Conservation (phyloP, 35 echinoderm and acorn worm genomes). For the Ophiothrix spiculata region DNA sequence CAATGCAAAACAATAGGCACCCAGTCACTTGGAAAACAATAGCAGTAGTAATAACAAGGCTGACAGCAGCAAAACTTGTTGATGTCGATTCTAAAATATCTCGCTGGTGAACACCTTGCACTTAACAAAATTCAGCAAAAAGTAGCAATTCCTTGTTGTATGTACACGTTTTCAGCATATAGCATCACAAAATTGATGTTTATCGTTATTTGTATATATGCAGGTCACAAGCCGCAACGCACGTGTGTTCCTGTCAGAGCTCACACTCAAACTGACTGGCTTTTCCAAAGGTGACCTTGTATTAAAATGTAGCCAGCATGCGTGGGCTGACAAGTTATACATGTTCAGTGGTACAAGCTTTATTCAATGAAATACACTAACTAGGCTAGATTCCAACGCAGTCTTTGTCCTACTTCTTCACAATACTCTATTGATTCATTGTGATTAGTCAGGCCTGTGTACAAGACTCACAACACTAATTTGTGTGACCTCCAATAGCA, state of each 20-base stretch:
- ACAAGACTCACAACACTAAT: neutral
- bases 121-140: neutral
- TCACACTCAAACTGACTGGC: neutral
- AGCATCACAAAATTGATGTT: neutral
- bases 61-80: neutral
- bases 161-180: neutral
- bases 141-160: neutral
- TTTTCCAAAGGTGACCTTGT: neutral
- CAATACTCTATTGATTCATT: neutral
- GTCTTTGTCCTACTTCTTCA: neutral
- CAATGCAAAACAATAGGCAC: neutral
- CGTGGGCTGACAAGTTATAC: neutral
- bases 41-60: neutral
- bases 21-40: neutral
- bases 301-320: neutral
- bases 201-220: neutral
- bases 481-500: neutral
- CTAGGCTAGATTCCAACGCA: neutral
- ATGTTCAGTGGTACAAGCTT: neutral
- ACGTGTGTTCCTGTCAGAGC: neutral
- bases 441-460: neutral
- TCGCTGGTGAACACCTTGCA: neutral
- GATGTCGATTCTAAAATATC: neutral
- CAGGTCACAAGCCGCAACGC: neutral
- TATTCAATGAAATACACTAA: neutral